Base-by-base conservation (phyloP, 2,888 invertebrate species). In the Chironomus tentans region DNA sequence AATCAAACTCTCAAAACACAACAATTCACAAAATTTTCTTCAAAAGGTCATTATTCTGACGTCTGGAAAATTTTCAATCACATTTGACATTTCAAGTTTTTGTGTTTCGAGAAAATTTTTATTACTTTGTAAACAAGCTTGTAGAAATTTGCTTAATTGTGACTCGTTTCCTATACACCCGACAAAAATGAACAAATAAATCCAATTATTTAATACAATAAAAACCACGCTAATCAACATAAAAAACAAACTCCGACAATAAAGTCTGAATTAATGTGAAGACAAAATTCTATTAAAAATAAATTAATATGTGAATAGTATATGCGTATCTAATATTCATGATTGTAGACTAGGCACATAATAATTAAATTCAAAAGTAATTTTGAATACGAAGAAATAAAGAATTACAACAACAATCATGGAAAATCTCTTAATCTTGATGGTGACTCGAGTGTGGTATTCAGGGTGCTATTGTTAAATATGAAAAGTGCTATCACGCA, bases 201-300 rank as follows among this genome's bases (percentile, higher is more conserved):
- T 38, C 38, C 10, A 38, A 38, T 38, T 38, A 38, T 10, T 38
- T 38, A 38, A 38, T 2, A 38, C 10, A 38, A 38, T 38, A 38
- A 38, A n/a, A 38, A 38, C 38, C 38, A 38, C 7, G 38, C 38
- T 38, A 38, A 38, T 38, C 10, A 38, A 15, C 56, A 56, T 18
- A 12, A 22, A 65, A n/a, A 65, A 22, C n/a, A 21, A 22, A 22
- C 21, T 62, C 12, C 22, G 12, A 62, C 62, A 62, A 13, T 28
- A 28, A 38, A 38, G 10, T 10, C n/a, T n/a, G 56, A n/a, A 56
- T 15, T 56, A 24, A 65, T 13, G 22, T 22, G 21, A 24, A 65
- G 22, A 65, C 65, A 24, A 24, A 68, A 38, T 46, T 68, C 68
- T 68, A 68, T 68, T 68, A 68, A 68, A 68, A 68, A 38, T 22